A percentile compares a stretch with the other conserved stretches of the same genome.
phyloP scores from a whole-genome alignment of 2,888 invertebrate genomes.

The Apamea epomidion region DNA sequence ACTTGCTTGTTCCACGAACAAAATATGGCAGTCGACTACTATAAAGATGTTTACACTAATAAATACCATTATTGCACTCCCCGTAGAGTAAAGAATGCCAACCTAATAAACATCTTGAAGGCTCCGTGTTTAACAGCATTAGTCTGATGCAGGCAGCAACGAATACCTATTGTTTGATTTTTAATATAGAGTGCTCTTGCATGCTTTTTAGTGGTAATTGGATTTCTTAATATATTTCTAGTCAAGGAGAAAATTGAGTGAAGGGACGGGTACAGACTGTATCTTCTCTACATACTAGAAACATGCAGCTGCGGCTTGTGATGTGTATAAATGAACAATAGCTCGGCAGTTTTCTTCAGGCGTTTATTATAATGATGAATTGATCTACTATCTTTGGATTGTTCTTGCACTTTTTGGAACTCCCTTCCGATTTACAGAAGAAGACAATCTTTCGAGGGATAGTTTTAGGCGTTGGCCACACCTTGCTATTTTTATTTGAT shows the following conservation, averaged over 20 bases:
- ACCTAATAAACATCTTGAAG: slow-evolving; percentile 46
- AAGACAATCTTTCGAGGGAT: neutral
- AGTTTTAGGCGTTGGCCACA: neutral
- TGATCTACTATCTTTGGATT: neutral
- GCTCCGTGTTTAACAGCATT: slow-evolving; percentile 43
- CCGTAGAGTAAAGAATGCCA: slow-evolving; percentile 54
- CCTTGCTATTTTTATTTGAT: neutral
- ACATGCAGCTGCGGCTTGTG: neutral
- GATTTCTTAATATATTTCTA: neutral
- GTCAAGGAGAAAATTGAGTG: neutral
- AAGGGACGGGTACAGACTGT: neutral
- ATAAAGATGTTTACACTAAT: slow-evolving; percentile 55
- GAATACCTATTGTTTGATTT: slow-evolving; percentile 1
- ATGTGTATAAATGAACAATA: neutral
- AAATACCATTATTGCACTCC: slow-evolving; percentile 57
- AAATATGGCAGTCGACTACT: slow-evolving; percentile 40
- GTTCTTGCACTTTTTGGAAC: neutral
- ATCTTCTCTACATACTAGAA: too few relatives aligned
- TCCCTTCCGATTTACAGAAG: neutral
- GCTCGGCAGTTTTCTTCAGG: slow-evolving; percentile 7
- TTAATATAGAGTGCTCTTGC: neutral
- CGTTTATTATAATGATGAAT: neutral
- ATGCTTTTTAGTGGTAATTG: neutral
- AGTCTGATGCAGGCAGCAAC: slow-evolving; percentile 23
- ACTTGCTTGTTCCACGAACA: slow-evolving; percentile 28